Conservation (phyloP, 2,888 invertebrate genomes). For the Caenorhabditis sp. region DNA sequence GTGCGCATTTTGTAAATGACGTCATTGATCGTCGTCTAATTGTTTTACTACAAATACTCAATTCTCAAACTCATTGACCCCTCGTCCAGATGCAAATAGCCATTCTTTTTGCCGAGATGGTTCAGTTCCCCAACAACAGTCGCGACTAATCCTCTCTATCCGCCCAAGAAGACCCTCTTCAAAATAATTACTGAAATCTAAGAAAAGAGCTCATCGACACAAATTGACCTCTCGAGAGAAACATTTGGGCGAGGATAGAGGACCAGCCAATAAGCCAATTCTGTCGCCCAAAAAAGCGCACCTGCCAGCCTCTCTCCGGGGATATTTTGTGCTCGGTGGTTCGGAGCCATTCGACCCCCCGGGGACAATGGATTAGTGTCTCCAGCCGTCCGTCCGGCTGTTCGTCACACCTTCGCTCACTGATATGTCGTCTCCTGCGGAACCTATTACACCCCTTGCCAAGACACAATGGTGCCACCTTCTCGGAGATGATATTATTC, state of each 20-base stretch:
- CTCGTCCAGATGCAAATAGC: neutral
- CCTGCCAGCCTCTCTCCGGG: slow-evolving; percentile 27
- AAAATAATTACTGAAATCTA: slow-evolving; percentile 32
- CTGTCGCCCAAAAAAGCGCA: slow-evolving; percentile 22
- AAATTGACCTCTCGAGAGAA: slow-evolving; percentile 25
- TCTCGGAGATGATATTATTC: slow-evolving; percentile 23
- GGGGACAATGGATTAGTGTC: slow-evolving; percentile 21
- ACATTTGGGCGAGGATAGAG: slow-evolving; percentile 3
- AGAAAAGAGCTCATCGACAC: slow-evolving; percentile 19
- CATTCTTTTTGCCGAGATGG: neutral
- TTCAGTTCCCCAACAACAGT: slow-evolving; percentile 2
- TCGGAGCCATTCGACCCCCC: slow-evolving; percentile 41
- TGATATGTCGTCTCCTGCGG: neutral
- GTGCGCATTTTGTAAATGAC: slow-evolving; percentile 8
- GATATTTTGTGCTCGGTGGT: neutral
- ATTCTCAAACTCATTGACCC: slow-evolving; percentile 13
- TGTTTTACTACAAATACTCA: neutral
- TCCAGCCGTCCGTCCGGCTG: slow-evolving; percentile 10
- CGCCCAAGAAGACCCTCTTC: slow-evolving; percentile 8
- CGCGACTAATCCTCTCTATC: slow-evolving; percentile 11
- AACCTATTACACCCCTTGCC: slow-evolving; percentile 1
- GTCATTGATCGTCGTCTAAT: neutral
- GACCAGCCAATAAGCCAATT: slow-evolving; percentile 35
- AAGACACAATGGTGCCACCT: slow-evolving; percentile 19
- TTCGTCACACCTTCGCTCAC: slow-evolving; percentile 22